A percentile compares a stretch with the other conserved stretches of the same genome.
Conservation (phyloP, 2,113 vertebrate species). For the Spea multiplicata region DNA sequence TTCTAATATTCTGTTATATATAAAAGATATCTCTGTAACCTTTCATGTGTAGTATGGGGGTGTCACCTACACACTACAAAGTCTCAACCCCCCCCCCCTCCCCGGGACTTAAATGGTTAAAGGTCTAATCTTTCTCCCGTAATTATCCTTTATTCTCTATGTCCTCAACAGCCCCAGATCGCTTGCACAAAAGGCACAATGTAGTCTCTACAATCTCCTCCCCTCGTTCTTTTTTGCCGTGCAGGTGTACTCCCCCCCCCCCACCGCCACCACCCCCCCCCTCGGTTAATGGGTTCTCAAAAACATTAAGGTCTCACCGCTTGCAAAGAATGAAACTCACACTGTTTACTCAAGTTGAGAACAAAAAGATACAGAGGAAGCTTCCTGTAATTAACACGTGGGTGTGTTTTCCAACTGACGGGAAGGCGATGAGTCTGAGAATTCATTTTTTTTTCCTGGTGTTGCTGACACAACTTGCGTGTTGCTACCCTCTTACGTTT, state of each 20-base stretch:
- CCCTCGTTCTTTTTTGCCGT: too few species aligned
- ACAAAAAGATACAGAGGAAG: slow-evolving; percentile 68
- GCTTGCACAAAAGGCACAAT: too few species aligned
- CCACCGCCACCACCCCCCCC: not conserved
- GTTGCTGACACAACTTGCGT: slow-evolving; percentile 73
- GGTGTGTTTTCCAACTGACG: slow-evolving; percentile 76
- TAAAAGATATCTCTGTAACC: too few species aligned
- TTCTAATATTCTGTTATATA: too few species aligned
- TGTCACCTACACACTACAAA: too few species aligned
- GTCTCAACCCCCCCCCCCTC: too few species aligned
- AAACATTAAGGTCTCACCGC: slow-evolving; percentile 77
- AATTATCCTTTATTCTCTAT: too few species aligned
- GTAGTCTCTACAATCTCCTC: too few species aligned
- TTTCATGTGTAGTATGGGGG: too few species aligned
- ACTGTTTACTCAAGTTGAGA: slow-evolving; percentile 72
- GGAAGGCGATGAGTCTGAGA: slow-evolving; percentile 69
- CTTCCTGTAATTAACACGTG: slow-evolving; percentile 83
- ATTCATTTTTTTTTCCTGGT: slow-evolving; percentile 50
- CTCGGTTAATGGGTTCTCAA: slow-evolving; percentile 54
- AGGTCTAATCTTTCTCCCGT: too few species aligned
- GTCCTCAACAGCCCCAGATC: too few species aligned
- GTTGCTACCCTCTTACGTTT: slow-evolving; percentile 74
- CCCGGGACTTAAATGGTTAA: not conserved
- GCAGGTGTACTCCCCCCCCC: too few species aligned
- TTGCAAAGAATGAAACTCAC: slow-evolving; percentile 71